These are phyloP conservation scores for Bujurquina vittata DNA, from an alignment of 2,113 vertebrate genomes.

Conservation along the genomic window DNA sequence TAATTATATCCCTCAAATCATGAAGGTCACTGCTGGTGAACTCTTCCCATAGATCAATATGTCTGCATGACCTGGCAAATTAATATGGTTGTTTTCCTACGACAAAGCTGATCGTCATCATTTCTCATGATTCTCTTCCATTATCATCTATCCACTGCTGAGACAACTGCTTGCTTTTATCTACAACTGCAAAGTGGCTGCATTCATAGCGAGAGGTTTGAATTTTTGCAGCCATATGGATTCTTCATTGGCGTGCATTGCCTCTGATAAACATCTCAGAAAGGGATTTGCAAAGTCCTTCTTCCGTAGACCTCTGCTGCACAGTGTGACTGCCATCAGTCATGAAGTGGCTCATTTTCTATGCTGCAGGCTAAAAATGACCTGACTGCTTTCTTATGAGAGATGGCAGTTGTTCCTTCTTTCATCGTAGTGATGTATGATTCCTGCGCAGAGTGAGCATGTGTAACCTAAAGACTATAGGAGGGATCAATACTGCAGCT, in stretches of 20 bases:
- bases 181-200: neutral
- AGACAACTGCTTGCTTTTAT: constrained; percentile 13
- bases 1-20: constrained; percentile 61
- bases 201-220: neutral
- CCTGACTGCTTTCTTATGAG: constrained; percentile 33
- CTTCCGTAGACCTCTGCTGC: neutral
- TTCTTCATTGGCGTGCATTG: neutral
- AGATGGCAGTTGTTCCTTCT: constrained; percentile 52
- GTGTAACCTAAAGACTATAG: constrained; percentile 57
- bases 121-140: constrained; percentile 22
- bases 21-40: constrained; percentile 60
- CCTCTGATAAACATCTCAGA: constrained; percentile 24
- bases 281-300: constrained; percentile 28
- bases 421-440: constrained; percentile 61
- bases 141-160: constrained; percentile 6
- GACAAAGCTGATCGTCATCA: constrained; percentile 17
- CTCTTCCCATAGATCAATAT: constrained; percentile 60
- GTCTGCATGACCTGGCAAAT: constrained; percentile 58
- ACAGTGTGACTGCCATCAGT: constrained; percentile 16
- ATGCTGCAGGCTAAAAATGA: constrained; percentile 39
- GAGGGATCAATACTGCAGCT: constrained; percentile 69
- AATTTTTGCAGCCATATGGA: neutral
- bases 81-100: constrained; percentile 30
- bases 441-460: constrained; percentile 44
- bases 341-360: constrained; percentile 39